Conservation (phyloP, 1,140 invertebrate genomes). For the Monomorium pharaonis region DNA sequence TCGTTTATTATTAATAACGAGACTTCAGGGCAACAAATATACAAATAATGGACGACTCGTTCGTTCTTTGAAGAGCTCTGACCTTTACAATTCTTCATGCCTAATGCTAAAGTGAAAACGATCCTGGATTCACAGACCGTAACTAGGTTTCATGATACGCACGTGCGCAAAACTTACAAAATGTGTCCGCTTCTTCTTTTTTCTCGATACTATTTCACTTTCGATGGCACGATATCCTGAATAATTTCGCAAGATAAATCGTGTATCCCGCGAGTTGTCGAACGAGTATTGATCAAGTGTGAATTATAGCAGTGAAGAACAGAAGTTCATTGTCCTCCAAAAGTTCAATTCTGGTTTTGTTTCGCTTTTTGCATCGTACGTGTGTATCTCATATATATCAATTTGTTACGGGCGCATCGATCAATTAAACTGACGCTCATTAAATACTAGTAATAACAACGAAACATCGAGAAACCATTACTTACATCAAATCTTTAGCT, state of each 20-base stretch:
- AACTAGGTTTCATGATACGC: conserved; percentile 70
- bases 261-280: not conserved
- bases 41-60: not conserved
- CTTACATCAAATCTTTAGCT: conserved; percentile 13
- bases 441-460: conserved; percentile 55
- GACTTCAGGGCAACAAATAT: not conserved
- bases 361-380: not conserved
- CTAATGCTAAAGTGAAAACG: conserved; percentile 79
- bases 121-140: conserved; percentile 67
- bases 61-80: not conserved
- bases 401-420: conserved; percentile 1
- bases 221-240: not conserved
- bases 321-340: not conserved
- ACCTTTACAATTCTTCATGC: conserved; percentile 70
- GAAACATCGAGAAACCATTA: not conserved
- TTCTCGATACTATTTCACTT: not conserved
- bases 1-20: not conserved
- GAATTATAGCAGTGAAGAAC: conserved; percentile 4
- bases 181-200: not conserved
- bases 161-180: conserved; percentile 46
- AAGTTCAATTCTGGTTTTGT: not conserved
- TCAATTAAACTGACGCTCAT: conserved; percentile 54
- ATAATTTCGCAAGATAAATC: conserved; percentile 36
- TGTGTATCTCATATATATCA: not conserved
- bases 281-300: conserved; percentile 45